Conservation (phyloP, 1,140 invertebrate species). For the Battus philenor region DNA sequence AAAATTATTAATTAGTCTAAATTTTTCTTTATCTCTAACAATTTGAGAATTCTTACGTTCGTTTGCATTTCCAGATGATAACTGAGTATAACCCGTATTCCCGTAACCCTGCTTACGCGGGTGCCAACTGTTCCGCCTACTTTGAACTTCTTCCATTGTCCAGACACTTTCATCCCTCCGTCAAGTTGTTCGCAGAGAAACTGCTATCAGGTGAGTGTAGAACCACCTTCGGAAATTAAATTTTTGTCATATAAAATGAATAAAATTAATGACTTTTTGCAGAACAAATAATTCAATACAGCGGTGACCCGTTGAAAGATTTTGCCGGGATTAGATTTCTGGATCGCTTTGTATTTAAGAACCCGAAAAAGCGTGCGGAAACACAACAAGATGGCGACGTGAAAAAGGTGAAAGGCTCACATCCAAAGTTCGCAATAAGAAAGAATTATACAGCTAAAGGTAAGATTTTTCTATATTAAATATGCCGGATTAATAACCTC, state of each 20-base stretch:
- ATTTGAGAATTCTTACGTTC: neutral
- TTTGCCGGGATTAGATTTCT: conserved; percentile 93
- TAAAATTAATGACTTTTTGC: conserved; percentile 5
- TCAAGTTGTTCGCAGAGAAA: conserved; percentile 90
- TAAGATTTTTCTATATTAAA: too few relatives aligned
- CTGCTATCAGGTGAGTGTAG: conserved; percentile 85
- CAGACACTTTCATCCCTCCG: conserved; percentile 93
- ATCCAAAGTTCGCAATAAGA: conserved; percentile 77
- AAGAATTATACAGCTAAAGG: conserved; percentile 80
- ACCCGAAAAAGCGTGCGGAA: conserved; percentile 86
- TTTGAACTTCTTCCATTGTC: conserved; percentile 84
- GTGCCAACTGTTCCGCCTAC: conserved; percentile 81
- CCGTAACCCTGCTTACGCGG: conserved; percentile 90
- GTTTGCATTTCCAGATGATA: conserved; percentile 41
- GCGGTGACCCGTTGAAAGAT: conserved; percentile 94
- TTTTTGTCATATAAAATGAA: too few relatives aligned
- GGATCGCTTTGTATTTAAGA: conserved; percentile 97
- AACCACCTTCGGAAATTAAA: too few relatives aligned
- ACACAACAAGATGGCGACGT: conserved; percentile 41
- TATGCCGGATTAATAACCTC: too few relatives aligned
- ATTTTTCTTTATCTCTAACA: neutral
- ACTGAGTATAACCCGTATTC: conserved; percentile 82
- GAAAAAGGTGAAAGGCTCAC: conserved; percentile 67
- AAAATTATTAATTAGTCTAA: too few relatives aligned
- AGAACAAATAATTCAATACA: conserved; percentile 87